Base-by-base conservation (phyloP, 1,140 invertebrate species). In the Lepidurus arcticus region DNA sequence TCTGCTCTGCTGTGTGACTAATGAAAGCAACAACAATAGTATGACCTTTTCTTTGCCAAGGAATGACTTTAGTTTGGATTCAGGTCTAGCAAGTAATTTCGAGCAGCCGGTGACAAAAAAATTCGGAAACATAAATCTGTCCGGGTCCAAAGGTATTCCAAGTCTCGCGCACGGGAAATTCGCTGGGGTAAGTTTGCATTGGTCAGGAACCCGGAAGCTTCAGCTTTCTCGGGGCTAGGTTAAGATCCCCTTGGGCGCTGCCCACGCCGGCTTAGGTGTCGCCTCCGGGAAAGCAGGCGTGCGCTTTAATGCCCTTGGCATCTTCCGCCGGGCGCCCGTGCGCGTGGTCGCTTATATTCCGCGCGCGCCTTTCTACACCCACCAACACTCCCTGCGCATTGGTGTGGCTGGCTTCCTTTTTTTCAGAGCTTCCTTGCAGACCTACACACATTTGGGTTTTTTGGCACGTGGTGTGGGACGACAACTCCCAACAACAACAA, bases 31-130 rank as follows among this genome's bases (percentile, higher is more conserved):
- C 16, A 65, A 65, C 53, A 65, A 65, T 16, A 16, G 53, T 65
- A 16, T 65, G 6, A 13, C n/a, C 16, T 11, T 65, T 65, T 65
- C 21, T 21, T 65, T 65, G 53, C 53, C 53, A 65, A 65, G 53
- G 53, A 65, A 65, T 65, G 53, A 65, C 53, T 65, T 65, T 65
- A 65, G 21, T 65, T 65, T 65, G 53, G 53, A 16, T 65, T 65
- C 16, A 65, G 53, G n/a, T 65, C 53, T 65, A 65, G 6, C 53
- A 13, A 65, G 53, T 65, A 65, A 65, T 3, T 65, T 65, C 53
- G 7, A 65, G 6, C 53, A 65, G 53, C 53, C 21, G 6, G 13
- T 1, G 16, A 11, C 16, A 65, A 65, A 16, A 65, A 65, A 13
- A 7, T 65, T 7, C 5, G 53, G 53, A 65, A 65, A 65, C 53